These are phyloP conservation scores for Tachyglossus aculeatus DNA, from an alignment of 2,797 vertebrate genomes.

Conservation along the genomic window DNA sequence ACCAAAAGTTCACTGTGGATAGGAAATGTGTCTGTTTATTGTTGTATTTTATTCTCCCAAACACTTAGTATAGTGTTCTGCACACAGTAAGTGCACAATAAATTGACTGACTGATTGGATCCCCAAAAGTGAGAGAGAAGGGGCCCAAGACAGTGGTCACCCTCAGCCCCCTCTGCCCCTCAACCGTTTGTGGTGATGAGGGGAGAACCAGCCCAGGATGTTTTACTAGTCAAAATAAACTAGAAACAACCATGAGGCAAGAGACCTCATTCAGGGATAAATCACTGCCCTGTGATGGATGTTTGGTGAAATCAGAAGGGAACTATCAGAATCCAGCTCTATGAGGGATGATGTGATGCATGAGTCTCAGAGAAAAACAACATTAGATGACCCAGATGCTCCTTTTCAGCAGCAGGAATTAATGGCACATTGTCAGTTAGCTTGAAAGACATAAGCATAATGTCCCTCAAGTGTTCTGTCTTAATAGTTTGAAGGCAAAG, in stretches of 20 bases:
- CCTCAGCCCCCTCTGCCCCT: no score
- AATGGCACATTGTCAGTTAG: constrained; percentile 47
- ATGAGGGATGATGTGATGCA: constrained; percentile 5
- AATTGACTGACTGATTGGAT: no score
- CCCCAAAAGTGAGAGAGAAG: no score
- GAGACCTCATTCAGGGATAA: constrained; percentile 26
- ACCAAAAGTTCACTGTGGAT: no score
- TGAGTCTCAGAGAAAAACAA: constrained; percentile 14
- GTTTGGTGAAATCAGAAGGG: constrained; percentile 38
- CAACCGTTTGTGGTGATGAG: background rate
- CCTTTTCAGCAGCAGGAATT: constrained; percentile 39
- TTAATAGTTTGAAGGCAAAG: constrained; percentile 18
- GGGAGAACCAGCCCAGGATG: constrained; percentile 7
- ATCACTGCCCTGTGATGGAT: constrained; percentile 24
- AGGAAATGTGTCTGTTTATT: no score
- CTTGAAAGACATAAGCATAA: constrained; percentile 27
- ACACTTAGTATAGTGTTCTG: no score
- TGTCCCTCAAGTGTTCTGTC: constrained; percentile 33
- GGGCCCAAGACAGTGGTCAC: no score
- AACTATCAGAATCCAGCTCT: constrained; percentile 16
- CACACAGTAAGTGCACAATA: no score
- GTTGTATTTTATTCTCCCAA: no score
- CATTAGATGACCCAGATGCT: constrained; percentile 35
- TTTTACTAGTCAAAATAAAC: constrained; percentile 8
- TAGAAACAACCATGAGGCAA: constrained; percentile 12